Conservation (phyloP, 2,113 vertebrate species). For the Mirounga angustirostris region DNA sequence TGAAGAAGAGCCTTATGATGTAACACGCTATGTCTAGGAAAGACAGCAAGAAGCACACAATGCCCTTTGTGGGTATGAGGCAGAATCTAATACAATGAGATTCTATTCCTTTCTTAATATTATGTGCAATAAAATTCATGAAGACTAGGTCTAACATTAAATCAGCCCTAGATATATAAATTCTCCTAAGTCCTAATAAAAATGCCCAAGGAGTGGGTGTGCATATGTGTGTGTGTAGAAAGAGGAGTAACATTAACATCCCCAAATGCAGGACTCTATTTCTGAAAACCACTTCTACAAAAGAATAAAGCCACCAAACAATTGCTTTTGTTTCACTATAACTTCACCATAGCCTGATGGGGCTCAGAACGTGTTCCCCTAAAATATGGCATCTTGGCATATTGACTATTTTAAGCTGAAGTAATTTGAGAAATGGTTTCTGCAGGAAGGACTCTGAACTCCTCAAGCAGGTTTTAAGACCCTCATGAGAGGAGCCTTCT, state of each 20-base stretch:
- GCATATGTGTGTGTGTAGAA: no score
- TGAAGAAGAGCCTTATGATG: not conserved
- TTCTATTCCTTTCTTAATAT: not conserved
- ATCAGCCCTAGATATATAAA: not conserved
- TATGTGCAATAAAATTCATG: not conserved
- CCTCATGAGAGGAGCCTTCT: not conserved
- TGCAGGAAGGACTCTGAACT: not conserved
- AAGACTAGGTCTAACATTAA: conserved; percentile 16
- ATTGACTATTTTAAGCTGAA: not conserved
- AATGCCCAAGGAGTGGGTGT: not conserved
- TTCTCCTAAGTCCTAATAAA: not conserved
- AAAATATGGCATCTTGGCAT: not conserved
- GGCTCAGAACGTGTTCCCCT: not conserved
- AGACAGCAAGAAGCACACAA: not conserved
- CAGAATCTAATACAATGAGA: not conserved
- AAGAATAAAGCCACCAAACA: conserved; percentile 20
- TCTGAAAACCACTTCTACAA: not conserved
- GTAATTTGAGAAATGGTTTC: not conserved
- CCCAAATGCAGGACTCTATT: conserved; percentile 24
- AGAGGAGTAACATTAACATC: not conserved
- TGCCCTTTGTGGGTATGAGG: not conserved
- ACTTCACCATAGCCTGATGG: not conserved
- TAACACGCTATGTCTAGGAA: not conserved
- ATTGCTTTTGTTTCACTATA: not conserved
- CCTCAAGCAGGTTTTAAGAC: not conserved